phyloP scores from a whole-genome alignment of 2,888 invertebrate genomes.

The Drosophila kokeensis region DNA sequence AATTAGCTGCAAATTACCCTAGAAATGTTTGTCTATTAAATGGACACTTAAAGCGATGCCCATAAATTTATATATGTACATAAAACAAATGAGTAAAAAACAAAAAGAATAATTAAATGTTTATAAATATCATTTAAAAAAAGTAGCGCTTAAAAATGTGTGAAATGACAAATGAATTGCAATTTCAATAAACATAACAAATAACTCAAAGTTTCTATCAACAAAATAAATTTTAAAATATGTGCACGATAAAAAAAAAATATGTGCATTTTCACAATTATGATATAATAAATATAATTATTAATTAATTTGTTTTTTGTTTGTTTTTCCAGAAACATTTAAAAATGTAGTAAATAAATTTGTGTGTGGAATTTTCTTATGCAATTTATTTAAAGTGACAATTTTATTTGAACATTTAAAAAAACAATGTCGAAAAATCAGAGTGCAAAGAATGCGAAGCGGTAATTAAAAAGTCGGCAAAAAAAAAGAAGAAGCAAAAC shows the following conservation, averaged over 20 bases:
- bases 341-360: neutral
- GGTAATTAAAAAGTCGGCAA: conserved; percentile 71
- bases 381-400: conserved; percentile 52
- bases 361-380: conserved; percentile 18
- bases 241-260: neutral
- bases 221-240: neutral
- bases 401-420: conserved; percentile 48
- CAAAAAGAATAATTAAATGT: no score
- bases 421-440: conserved; percentile 32
- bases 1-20: neutral
- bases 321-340: neutral
- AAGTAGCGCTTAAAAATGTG: no score
- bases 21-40: neutral
- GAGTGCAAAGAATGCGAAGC: conserved; percentile 35
- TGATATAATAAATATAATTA: no score
- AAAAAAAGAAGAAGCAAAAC: conserved; percentile 4
- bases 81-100: neutral
- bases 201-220: no score
- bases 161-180: neutral
- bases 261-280: neutral
- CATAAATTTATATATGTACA: neutral
- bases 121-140: no score
- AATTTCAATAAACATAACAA: neutral
- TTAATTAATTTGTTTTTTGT: neutral
- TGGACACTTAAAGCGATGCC: neutral